Base-by-base conservation (phyloP, 1,140 invertebrate species). In the Ephestia elutella region DNA sequence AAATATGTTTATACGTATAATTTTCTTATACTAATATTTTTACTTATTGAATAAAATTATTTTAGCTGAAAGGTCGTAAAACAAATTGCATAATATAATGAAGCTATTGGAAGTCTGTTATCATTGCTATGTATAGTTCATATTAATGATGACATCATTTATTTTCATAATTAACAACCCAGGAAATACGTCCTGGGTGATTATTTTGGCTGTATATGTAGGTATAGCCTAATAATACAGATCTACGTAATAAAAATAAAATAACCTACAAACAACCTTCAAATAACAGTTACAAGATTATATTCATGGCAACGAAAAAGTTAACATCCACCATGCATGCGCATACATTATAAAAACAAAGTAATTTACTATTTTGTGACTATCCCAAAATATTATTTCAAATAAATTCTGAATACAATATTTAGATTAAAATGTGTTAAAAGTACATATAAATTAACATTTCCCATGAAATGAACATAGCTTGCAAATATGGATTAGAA, bases 11-110 rank as follows among this genome's bases (percentile, higher is more conserved):
- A 53, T 53, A 53, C 19, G 20, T 53, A 56, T 56, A 50, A 60
- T 51, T 60, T 60, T 28, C 54, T 60, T 60, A 60, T 17, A 21
- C 54, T 60, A 51, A 25, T 49, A 56, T 55, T 60, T 60, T 20
- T n/a, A 50, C 49, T 58, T 51, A 51, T 44, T 54, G 25, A 44
- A 44, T 44, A 44, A 44, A 44, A n/a, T 15, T 32, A 15, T 44
- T 15, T 15, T 44, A 44, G 38, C 13, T 44, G n/a, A n/a, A 44
- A 44, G 38, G 5, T 15, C 15, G 38, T 2, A 44, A 44, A 9
- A 44, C 38, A 32, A 32, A 10, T 32, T 10, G 30, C 9, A 32
- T 32, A 32, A 8, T 10, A 32, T 28, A 10, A 7, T 32, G 30
- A 32, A 32, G 30, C 30, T 32, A 11, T 32, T 19, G 49, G 17